Evolutionary conservation across 2,888 invertebrate species (phyloP).

Genomic region (Brachyptera risi): DNA sequence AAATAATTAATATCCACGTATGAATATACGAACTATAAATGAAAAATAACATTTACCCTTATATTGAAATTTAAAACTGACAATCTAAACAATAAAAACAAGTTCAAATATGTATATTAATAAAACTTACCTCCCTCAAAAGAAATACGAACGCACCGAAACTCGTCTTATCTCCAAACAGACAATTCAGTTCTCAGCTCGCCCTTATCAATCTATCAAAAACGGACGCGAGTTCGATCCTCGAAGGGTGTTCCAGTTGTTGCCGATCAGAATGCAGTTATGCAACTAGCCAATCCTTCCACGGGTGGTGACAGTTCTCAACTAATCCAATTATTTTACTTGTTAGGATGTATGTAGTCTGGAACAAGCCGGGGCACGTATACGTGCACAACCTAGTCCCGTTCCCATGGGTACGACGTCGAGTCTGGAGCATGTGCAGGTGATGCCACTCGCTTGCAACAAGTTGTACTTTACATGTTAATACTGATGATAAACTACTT

Average conservation of each 20-base stretch:
- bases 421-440: not conserved
- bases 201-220: not conserved
- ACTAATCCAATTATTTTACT: conserved; percentile 30
- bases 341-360: conserved; percentile 21
- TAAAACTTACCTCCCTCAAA: too few species aligned
- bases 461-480: not conserved
- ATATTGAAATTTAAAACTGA: too few species aligned
- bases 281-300: not conserved
- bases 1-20: too few species aligned
- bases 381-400: too few species aligned
- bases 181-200: not conserved
- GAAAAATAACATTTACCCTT: too few species aligned
- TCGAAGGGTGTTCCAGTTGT: too few species aligned
- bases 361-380: too few species aligned
- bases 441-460: not conserved
- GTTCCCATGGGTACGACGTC: not conserved
- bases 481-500: not conserved
- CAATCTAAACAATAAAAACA: too few species aligned
- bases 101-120: too few species aligned
- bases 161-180: not conserved
- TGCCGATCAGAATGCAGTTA: too few species aligned
- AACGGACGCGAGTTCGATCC: not conserved
- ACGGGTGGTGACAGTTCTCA: conserved; percentile 20
- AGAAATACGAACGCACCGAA: too few species aligned
- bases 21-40: too few species aligned